Evolutionary conservation across 2,113 vertebrate species (phyloP), one percentile per base, ranked within the genome.

Genomic region (Cephalopterus ornatus): DNA sequence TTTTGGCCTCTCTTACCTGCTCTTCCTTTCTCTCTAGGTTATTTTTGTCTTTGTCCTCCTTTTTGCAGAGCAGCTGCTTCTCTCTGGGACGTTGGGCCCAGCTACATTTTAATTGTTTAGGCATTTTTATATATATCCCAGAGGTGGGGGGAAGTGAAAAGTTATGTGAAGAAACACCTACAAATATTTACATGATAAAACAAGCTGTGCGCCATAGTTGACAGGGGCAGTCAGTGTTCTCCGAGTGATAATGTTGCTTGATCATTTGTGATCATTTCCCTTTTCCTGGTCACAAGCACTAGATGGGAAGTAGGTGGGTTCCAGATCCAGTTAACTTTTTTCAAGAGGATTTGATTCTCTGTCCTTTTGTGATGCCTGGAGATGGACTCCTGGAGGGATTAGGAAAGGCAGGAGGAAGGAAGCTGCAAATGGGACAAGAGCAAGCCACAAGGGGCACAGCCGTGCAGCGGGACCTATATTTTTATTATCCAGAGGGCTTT

Each of bases 1-100:
- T 87, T 94, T 93, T 91, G 93, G 67, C 85, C 95, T 97, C 82
- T 79, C 79, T 94, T 94, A 92, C 41, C 66, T 89, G 62, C 56
- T 89, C 92, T 93, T 86, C 28, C 53, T 92, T 96, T 96, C 82
- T 83, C 88, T 61, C 49, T 95, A 59, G 68, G 85, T 93, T 96
- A 96, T 94, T 95, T 96, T 95, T 88, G 88, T 86, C 93, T 91
- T 93, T 81, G 95, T 92, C 96, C 96, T 95, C 88, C 46, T 97
- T 96, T 96, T 91, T 75, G 50, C 20, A 6, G 92, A 93, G 67
- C 88, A 96, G 39, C 81, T 92, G 41, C 72, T 90, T 93, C 90
- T 94, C 95, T 85, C 70, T 76, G 83, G 88, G 95, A 92, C 75
- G 6, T 79, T 58, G 37, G 78, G 26, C 65, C 35, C 71, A 58